Evolutionary conservation across 2,888 invertebrate species (phyloP).

Genomic region (Melinopterus prodromus): DNA sequence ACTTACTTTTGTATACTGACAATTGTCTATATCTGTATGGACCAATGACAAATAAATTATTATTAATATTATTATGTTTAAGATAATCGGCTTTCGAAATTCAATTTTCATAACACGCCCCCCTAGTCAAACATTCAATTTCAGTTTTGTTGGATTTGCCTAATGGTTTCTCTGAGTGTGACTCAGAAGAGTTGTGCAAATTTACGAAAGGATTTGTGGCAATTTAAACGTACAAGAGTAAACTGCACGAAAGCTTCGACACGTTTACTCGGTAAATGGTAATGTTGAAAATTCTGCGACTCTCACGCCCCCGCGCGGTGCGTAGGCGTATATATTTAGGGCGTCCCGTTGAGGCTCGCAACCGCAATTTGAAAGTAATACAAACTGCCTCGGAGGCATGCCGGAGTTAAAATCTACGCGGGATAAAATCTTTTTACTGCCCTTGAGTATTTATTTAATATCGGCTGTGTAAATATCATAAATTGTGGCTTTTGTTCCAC

Average conservation of each 20-base stretch:
- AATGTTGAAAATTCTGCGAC: background rate
- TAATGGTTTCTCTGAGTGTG: background rate
- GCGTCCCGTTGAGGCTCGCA: background rate
- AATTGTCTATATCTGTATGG: too few relatives aligned
- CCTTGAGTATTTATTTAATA: background rate
- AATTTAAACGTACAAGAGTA: background rate
- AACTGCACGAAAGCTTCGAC: background rate
- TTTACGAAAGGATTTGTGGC: background rate
- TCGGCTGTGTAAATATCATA: background rate
- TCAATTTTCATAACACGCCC: background rate
- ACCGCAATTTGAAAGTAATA: background rate
- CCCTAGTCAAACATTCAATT: background rate
- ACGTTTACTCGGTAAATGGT: background rate
- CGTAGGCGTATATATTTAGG: slow-evolving; percentile 4
- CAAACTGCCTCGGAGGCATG: background rate
- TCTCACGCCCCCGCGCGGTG: background rate
- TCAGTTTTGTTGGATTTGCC: background rate
- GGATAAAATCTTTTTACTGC: background rate
- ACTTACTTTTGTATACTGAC: too few relatives aligned
- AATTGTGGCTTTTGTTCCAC: background rate
- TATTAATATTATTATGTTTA: too few relatives aligned
- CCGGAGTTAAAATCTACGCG: background rate
- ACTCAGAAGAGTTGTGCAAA: background rate
- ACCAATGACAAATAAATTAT: too few relatives aligned
- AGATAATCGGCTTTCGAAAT: background rate